Conservation (phyloP, 2,888 invertebrate species). For the Cantharis nigra region DNA sequence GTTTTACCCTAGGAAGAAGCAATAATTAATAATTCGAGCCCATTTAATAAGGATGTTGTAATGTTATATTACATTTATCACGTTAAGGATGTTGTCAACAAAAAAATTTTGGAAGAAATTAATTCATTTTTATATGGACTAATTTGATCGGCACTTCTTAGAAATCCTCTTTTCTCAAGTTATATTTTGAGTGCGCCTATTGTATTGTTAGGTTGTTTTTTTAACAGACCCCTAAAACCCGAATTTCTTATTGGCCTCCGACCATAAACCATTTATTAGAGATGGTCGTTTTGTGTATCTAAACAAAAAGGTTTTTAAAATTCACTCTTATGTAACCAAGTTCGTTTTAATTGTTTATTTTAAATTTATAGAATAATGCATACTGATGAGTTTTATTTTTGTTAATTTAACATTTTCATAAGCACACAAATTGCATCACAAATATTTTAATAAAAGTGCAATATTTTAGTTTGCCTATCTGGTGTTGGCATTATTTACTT, state of each 20-base stretch:
- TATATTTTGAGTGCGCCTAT: neutral
- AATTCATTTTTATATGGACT: neutral
- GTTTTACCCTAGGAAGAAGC: neutral
- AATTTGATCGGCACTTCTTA: neutral
- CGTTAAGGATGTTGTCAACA: neutral
- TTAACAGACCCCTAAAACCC: neutral
- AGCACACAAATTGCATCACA: neutral
- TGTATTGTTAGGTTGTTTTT: neutral
- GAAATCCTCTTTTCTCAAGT: neutral
- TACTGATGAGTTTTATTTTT: neutral
- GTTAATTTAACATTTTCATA: neutral
- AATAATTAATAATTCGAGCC: neutral
- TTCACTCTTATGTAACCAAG: neutral
- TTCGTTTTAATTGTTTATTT: neutral
- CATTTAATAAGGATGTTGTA: neutral
- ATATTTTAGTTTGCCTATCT: neutral
- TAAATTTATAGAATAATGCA: neutral
- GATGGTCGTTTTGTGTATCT: neutral
- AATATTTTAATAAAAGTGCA: neutral
- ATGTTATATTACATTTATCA: neutral
- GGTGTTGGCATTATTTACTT: neutral
- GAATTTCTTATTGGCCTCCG: neutral
- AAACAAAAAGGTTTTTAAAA: neutral
- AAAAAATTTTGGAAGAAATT: neutral
- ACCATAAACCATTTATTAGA: neutral